Conservation (phyloP, 2,888 invertebrate genomes). For the Micropterix aruncella region DNA sequence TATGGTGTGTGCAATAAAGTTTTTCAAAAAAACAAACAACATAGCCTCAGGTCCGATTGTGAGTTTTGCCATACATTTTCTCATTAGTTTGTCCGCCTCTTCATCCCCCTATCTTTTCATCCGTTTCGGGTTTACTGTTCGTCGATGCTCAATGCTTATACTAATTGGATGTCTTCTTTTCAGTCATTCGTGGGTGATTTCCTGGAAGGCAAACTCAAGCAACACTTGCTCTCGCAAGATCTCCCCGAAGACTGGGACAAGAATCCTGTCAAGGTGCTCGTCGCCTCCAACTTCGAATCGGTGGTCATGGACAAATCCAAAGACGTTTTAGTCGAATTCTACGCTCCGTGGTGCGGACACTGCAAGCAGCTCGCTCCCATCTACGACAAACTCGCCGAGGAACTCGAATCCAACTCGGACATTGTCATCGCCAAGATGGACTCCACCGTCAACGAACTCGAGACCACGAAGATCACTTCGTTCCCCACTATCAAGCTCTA, state of each 20-base stretch:
- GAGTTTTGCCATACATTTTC: too few species aligned
- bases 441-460: slow-evolving; percentile 94
- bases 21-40: too few species aligned
- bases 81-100: too few species aligned
- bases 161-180: too few species aligned
- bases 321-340: slow-evolving; percentile 96
- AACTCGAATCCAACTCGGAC: slow-evolving; percentile 70
- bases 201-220: slow-evolving; percentile 85
- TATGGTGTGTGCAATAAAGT: too few species aligned
- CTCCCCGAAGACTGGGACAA: slow-evolving; percentile 96
- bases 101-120: too few species aligned
- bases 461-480: slow-evolving; percentile 85
- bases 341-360: slow-evolving; percentile 98
- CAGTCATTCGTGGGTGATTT: slow-evolving; percentile 76
- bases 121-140: too few species aligned
- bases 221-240: slow-evolving; percentile 88
- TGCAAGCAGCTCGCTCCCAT: slow-evolving; percentile 96
- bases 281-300: slow-evolving; percentile 90
- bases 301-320: slow-evolving; percentile 79
- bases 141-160: too few species aligned
- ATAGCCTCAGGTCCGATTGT: too few species aligned
- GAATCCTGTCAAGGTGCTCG: slow-evolving; percentile 81
- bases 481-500: slow-evolving; percentile 94
- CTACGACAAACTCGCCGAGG: slow-evolving; percentile 91
- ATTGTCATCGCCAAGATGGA: slow-evolving; percentile 98